Percentiles rank a stretch among this genome's conserved stretches.
Conservation (phyloP, 1,140 invertebrate genomes). For the Probaryconus sp. region DNA sequence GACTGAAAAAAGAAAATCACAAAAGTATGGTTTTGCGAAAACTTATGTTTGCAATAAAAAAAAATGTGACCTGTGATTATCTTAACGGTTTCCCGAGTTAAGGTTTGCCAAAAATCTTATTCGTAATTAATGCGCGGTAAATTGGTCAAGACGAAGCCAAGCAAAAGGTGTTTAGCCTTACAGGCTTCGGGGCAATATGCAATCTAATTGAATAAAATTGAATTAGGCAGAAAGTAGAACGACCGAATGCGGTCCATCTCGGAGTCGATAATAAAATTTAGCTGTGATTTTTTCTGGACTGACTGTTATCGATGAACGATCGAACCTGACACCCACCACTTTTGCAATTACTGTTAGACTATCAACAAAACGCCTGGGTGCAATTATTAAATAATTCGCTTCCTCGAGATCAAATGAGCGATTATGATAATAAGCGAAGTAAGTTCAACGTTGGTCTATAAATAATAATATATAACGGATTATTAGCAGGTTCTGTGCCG, state of each 20-base stretch:
- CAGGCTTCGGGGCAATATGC: constrained; percentile 41
- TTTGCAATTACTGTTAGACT: constrained; percentile 27
- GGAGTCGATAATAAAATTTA: constrained; percentile 24
- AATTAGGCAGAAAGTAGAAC: constrained; percentile 45
- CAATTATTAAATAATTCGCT: constrained; percentile 10
- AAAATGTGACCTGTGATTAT: no score
- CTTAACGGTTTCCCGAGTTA: no score
- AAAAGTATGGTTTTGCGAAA: no score
- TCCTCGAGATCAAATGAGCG: constrained; percentile 21
- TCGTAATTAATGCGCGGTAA: constrained; percentile 11
- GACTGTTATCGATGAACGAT: constrained; percentile 12
- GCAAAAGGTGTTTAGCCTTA: constrained; percentile 39
- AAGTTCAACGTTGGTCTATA: constrained; percentile 14
- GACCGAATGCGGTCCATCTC: constrained; percentile 34
- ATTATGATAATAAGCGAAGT: constrained; percentile 40
- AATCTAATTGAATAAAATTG: constrained; percentile 52
- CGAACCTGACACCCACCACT: constrained; percentile 5
- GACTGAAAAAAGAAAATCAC: no score
- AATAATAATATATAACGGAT: constrained; percentile 56
- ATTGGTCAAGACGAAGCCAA: constrained; percentile 46
- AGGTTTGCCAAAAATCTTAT: constrained; percentile 20
- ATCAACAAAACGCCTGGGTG: not conserved
- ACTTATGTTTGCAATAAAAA: no score
- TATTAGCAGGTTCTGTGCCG: constrained; percentile 33
- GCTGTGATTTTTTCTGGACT: constrained; percentile 14